Evolutionary conservation across 2,888 invertebrate genomes (phyloP), one percentile per base, ranked within the genome.

Genomic region (Dimorphilus gyrociliatus): DNA sequence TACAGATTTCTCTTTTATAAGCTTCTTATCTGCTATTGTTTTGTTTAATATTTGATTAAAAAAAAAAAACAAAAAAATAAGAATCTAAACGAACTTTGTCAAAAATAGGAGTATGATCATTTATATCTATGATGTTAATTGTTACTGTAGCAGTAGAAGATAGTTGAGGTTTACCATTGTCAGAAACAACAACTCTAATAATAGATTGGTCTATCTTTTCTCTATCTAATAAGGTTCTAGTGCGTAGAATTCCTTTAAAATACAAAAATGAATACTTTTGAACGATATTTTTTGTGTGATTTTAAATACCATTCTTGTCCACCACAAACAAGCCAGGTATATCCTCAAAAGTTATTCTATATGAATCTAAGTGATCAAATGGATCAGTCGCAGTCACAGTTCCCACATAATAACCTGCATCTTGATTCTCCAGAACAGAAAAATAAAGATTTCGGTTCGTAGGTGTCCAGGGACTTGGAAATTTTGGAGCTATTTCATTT

Each of bases 81-180:
- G 6, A n/a, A 6, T 6, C 19, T 5, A 21, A n/a, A 14, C 19
- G 31, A 29, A 51, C 53, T 46, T 41, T 10, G 5, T 19, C 21
- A 56, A 88, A 88, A 27, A 69, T 67, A 0, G 88, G 88, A 51
- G 76, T 75, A 51, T 82, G 81, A 48, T 88, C 86, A 47, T 90
- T 88, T 0, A 81, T 71, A 53, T 88, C 86, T 19, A 74, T 66
- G 2, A 90, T 69, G 27, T 73, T 72, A 0, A 88, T 79, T 4
- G 69, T 69, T 1, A 90, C 74, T 4, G 73, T 70, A 0, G 85
- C 84, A 0, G 76, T 70, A 0, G 81, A 70, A 3, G 80, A 77
- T 27, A 81, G 65, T 47, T 78, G 76, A 0, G 88, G 88, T 1
- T 80, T 73, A 2, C 88, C 88, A 0, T 78, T 77, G 60, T 90